Evolutionary conservation across 2,113 vertebrate species (phyloP), one percentile per base, ranked within the genome.

Genomic region (Lagopus leucura): DNA sequence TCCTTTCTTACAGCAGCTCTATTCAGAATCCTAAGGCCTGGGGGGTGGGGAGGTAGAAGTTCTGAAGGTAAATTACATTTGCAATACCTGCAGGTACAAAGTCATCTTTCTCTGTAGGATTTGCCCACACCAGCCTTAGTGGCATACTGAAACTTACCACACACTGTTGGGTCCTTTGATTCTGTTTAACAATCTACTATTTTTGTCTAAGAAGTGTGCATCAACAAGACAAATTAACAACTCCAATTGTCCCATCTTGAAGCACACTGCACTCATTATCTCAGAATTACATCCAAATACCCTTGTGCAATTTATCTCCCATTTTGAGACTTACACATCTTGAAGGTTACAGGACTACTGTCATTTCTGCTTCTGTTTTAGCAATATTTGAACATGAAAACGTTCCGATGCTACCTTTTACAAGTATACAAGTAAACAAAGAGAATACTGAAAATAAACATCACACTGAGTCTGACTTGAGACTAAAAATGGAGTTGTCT

Each of bases 401-500:
- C 30, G 8, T 32, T 19, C 30, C 18, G 2, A 7, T n/a, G 55
- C 55, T 20, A n/a, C 55, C 55, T 57, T 55, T 57, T 32, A 57
- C 30, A n/a, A 32, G 20, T n/a, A 58, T 20, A 58, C 55, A 58
- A 47, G 18, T 21, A 89, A 89, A 88, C 19, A 88, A 70, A 92
- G 14, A 85, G 19, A 89, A 67, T 42, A 80, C 13, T 40, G 36
- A 72, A 89, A 92, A 84, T 30, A 82, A 5, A 40, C 32, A 91
- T 40, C 50, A 52, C 17, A 67, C 5, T 38, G 15, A 28, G 19
- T 58, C 48, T 65, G 11, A 14, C 82, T 6, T 63, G 30, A 89
- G 76, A 74, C 78, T 95, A 89, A 93, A 95, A 94, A 89, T 92
- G 75, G 85, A 92, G 94, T 55, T 8, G 9, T 84, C 21, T 78